Evolutionary conservation across 2,797 vertebrate genomes (phyloP).

Genomic region (Pelodytes ibericus): DNA sequence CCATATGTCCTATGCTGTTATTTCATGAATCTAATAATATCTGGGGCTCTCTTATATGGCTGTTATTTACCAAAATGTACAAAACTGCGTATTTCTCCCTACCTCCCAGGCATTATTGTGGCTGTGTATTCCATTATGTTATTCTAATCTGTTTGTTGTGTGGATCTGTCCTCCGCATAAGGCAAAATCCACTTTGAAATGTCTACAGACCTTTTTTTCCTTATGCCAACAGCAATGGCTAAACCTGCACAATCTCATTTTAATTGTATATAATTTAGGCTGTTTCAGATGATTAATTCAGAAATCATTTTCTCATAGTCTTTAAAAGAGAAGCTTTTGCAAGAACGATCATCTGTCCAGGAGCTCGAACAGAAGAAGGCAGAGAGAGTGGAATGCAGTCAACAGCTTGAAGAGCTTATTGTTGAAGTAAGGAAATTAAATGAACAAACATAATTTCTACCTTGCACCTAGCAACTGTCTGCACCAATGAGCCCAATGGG

Average conservation of each 20-base stretch:
- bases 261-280: not conserved
- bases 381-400: slow-evolving; percentile 74
- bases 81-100: no score
- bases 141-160: not conserved
- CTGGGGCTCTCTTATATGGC: no score
- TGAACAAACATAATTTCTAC: not conserved
- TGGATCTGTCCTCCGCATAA: not conserved
- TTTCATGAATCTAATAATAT: no score
- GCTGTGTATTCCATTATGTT: no score
- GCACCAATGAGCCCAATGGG: no score
- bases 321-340: slow-evolving; percentile 75
- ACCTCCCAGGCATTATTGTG: no score
- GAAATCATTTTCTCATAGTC: slow-evolving; percentile 66
- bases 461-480: no score
- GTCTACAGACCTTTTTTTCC: not conserved
- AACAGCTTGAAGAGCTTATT: slow-evolving; percentile 68
- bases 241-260: not conserved
- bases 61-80: no score
- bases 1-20: no score
- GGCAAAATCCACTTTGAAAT: not conserved
- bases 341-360: slow-evolving; percentile 72
- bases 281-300: slow-evolving; percentile 21
- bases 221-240: no score
- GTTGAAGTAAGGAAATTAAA: slow-evolving; percentile 76
- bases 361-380: slow-evolving; percentile 73